A percentile compares a stretch with the other conserved stretches of the same genome.
Conservation (phyloP, 1,140 invertebrate genomes). For the Drosophila burlai region DNA sequence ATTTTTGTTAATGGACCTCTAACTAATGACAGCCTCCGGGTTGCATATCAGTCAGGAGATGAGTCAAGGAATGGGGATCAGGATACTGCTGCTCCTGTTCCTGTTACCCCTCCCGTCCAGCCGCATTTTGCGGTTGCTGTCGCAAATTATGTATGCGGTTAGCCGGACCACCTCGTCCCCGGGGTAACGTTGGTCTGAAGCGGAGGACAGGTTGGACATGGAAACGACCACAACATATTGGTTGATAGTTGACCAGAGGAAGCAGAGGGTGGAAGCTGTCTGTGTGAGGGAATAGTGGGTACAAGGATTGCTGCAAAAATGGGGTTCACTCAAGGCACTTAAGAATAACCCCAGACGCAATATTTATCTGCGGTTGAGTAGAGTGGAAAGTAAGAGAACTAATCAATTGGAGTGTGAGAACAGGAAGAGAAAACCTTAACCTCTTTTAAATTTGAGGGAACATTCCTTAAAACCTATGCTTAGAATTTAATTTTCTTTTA, state of each 20-base stretch:
- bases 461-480: neutral
- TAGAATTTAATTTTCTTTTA: neutral
- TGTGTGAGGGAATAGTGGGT: conserved; percentile 5
- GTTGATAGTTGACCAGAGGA: conserved; percentile 38
- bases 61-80: conserved; percentile 7
- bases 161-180: conserved; percentile 24
- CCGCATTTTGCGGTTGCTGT: conserved; percentile 46
- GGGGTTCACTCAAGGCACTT: conserved; percentile 14
- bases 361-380: conserved; percentile 9
- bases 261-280: neutral
- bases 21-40: conserved; percentile 66
- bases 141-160: conserved; percentile 58
- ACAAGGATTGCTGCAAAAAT: neutral
- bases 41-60: conserved; percentile 48
- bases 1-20: conserved; percentile 74
- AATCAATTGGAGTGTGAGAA: conserved; percentile 1
- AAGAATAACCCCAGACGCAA: neutral
- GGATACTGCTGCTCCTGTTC: neutral
- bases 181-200: conserved; percentile 9
- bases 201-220: conserved; percentile 29
- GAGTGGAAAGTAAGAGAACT: neutral
- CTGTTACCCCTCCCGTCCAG: neutral
- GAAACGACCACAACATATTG: conserved; percentile 46
- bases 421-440: neutral
- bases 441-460: neutral